phyloP scores from a whole-genome alignment of 2,888 invertebrate species.

The Cataglyphis livida region DNA sequence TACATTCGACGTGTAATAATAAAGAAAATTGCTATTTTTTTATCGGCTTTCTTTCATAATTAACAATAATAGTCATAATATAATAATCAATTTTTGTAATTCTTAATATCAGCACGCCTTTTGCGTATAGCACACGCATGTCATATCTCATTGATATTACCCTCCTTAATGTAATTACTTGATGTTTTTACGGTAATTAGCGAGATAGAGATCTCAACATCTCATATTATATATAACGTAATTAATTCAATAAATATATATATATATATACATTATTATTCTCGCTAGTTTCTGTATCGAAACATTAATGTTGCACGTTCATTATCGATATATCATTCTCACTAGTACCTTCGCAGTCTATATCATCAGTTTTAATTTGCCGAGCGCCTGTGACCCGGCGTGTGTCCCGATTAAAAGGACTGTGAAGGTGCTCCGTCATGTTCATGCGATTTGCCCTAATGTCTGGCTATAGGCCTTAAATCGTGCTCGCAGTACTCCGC shows the following conservation, averaged over 20 bases:
- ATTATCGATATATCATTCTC: slow-evolving; percentile 67
- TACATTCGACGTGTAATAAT: not conserved
- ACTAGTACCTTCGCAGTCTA: slow-evolving; percentile 78
- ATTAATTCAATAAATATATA: not conserved
- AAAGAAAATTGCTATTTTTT: not conserved
- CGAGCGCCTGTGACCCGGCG: not conserved
- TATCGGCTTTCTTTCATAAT: not conserved
- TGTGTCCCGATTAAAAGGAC: slow-evolving; percentile 73
- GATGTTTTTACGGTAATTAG: slow-evolving; percentile 35
- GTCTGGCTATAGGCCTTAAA: slow-evolving; percentile 86
- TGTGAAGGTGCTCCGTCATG: slow-evolving; percentile 84
- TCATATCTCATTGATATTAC: slow-evolving; percentile 24
- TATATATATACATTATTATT: not conserved
- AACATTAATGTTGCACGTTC: slow-evolving; percentile 58
- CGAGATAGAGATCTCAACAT: not conserved
- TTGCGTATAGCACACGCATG: slow-evolving; percentile 47
- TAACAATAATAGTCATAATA: slow-evolving; percentile 5
- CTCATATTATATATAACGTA: not conserved
- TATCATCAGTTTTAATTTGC: slow-evolving; percentile 39
- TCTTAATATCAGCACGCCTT: slow-evolving; percentile 25
- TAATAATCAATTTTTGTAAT: slow-evolving; percentile 6
- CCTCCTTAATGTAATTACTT: slow-evolving; percentile 12
- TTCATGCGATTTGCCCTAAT: slow-evolving; percentile 85
- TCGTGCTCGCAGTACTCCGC: slow-evolving; percentile 84
- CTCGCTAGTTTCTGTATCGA: slow-evolving; percentile 19